phyloP scores from a whole-genome alignment of 1,140 invertebrate genomes.

The Pogonomyrmex californicus region DNA sequence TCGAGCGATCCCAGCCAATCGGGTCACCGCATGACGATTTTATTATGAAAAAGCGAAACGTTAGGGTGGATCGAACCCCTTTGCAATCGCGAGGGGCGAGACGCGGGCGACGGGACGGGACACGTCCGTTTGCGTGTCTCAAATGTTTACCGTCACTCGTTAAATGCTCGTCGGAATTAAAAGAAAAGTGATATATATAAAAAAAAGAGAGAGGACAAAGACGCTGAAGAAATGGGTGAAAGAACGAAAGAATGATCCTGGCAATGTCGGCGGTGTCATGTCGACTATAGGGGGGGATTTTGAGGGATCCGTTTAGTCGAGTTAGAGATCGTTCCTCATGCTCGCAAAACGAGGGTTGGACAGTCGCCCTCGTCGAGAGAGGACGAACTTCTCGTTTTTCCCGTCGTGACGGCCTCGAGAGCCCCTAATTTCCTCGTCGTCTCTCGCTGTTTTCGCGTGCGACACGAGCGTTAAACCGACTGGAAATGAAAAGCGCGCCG shows the following conservation, averaged over 20 bases:
- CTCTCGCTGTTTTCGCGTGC: conserved; percentile 75
- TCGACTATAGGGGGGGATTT: conserved; percentile 37
- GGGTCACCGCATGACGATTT: conserved; percentile 75
- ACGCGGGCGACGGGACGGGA: conserved; percentile 56
- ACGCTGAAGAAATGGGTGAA: conserved; percentile 64
- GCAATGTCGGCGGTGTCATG: conserved; percentile 65
- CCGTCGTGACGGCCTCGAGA: conserved; percentile 73
- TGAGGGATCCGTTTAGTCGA: conserved; percentile 47
- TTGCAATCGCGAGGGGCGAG: conserved; percentile 59
- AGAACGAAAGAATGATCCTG: conserved; percentile 75
- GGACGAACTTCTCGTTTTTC: conserved; percentile 49
- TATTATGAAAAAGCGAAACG: conserved; percentile 77
- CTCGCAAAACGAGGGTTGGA: conserved; percentile 65
- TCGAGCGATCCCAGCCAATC: conserved; percentile 75
- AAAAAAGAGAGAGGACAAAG: conserved; percentile 67
- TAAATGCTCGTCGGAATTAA: conserved; percentile 67
- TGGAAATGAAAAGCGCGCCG: conserved; percentile 74
- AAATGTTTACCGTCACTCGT: conserved; percentile 78
- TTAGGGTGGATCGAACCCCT: conserved; percentile 75
- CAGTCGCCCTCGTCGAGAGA: conserved; percentile 55
- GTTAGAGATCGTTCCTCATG: conserved; percentile 43
- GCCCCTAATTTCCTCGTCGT: conserved; percentile 75
- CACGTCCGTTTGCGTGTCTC: conserved; percentile 76
- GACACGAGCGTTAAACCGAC: conserved; percentile 74
- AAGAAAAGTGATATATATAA: conserved; percentile 22